Conservation (phyloP, 2,797 vertebrate species). For the Nasua narica region DNA sequence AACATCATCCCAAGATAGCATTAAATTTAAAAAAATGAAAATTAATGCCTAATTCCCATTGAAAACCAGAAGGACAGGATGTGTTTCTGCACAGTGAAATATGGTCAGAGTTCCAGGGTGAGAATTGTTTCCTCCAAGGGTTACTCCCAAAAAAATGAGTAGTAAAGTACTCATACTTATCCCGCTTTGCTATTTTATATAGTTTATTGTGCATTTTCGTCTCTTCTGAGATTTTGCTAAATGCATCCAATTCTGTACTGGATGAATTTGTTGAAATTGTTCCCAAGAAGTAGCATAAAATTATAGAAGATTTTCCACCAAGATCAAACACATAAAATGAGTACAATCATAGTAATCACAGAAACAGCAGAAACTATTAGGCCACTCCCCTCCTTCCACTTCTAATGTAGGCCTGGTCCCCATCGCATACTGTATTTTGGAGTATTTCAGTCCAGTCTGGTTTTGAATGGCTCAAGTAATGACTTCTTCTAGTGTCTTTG, state of each 20-base stretch:
- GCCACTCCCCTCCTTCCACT: neutral
- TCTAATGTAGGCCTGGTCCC: neutral
- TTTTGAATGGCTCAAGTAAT: slow-evolving; percentile 77
- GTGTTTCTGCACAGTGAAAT: neutral
- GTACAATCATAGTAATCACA: slow-evolving; percentile 34
- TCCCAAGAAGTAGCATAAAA: slow-evolving; percentile 53
- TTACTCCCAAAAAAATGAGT: neutral
- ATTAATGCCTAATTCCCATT: neutral
- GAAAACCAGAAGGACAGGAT: neutral
- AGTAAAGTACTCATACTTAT: neutral
- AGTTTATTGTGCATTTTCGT: slow-evolving; percentile 35
- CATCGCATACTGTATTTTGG: slow-evolving; percentile 5
- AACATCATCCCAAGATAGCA: slow-evolving; percentile 35
- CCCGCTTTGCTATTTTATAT: slow-evolving; percentile 14
- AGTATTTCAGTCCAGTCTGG: slow-evolving; percentile 38
- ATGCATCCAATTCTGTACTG: slow-evolving; percentile 43
- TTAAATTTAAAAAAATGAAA: slow-evolving; percentile 31
- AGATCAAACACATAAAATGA: slow-evolving; percentile 54
- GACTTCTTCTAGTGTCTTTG: slow-evolving; percentile 66
- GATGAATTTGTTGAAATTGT: slow-evolving; percentile 56
- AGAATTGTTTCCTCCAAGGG: neutral
- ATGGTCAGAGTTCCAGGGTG: neutral
- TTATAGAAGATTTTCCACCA: slow-evolving; percentile 48
- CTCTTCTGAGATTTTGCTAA: slow-evolving; percentile 48
- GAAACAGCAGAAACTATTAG: neutral